Evolutionary conservation across 2,797 vertebrate genomes (phyloP).

Genomic region (Phyllotis vaccarum): DNA sequence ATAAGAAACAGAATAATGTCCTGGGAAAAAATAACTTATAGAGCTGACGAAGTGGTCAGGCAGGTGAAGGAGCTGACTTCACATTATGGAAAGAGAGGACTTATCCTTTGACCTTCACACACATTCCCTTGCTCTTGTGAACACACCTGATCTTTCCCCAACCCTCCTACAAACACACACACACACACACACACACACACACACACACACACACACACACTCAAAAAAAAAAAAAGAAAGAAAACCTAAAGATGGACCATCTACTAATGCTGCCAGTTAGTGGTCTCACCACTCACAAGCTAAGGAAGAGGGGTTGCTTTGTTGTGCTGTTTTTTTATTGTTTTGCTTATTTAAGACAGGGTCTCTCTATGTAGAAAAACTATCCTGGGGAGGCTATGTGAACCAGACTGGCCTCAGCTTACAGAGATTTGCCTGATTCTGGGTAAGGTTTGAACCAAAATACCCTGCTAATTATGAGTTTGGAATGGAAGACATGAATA

Average conservation of each 20-base stretch:
- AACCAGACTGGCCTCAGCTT: background rate
- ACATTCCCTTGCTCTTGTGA: background rate
- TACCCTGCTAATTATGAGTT: background rate
- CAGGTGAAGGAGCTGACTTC: background rate
- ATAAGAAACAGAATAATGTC: slow-evolving; percentile 35
- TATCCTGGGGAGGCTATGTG: background rate
- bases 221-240: background rate
- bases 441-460: background rate
- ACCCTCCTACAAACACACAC: background rate
- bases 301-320: background rate
- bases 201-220: too few relatives aligned
- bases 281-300: background rate
- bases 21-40: background rate
- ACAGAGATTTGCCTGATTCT: background rate
- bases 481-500: background rate
- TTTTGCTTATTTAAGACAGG: background rate
- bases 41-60: background rate
- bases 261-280: background rate
- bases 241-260: background rate
- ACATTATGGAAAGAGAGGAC: background rate
- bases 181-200: background rate
- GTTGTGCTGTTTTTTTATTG: background rate
- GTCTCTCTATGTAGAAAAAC: background rate
- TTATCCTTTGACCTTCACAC: background rate
- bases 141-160: background rate